Conservation (phyloP, 2,113 vertebrate species). For the Oryzias melastigma region DNA sequence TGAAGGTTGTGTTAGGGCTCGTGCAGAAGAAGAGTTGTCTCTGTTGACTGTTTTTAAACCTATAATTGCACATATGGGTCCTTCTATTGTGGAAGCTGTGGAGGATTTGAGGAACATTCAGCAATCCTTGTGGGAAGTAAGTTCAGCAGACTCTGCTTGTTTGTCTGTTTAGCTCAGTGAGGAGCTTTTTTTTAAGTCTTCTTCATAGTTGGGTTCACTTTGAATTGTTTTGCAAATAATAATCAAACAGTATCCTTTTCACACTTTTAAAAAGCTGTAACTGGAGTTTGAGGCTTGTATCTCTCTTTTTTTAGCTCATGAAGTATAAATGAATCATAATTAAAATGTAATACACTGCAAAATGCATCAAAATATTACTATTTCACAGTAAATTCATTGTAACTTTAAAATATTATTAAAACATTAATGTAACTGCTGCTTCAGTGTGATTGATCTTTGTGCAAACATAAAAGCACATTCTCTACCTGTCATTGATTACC, state of each 20-base stretch:
- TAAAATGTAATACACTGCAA: background rate
- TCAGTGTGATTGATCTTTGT: background rate
- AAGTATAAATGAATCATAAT: background rate
- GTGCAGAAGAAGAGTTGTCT: constrained; percentile 17
- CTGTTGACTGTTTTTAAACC: constrained; percentile 34
- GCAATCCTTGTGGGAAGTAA: constrained; percentile 76
- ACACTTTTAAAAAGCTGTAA: background rate
- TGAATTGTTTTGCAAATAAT: background rate
- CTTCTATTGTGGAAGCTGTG: constrained; percentile 66
- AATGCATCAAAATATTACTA: background rate
- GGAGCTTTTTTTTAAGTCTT: background rate
- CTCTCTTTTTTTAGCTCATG: background rate
- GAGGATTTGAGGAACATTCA: constrained; percentile 72
- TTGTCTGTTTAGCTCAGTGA: constrained; percentile 17
- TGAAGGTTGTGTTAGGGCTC: constrained; percentile 14
- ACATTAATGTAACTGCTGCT: background rate
- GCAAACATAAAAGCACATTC: background rate
- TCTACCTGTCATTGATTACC: background rate
- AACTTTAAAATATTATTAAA: background rate
- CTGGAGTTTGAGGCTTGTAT: background rate
- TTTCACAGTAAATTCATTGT: background rate
- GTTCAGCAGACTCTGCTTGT: constrained; percentile 43
- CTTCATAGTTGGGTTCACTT: background rate
- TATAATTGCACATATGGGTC: constrained; percentile 53
- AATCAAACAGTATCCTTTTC: background rate